Percentiles rank a stretch among this genome's conserved stretches.
Evolutionary conservation across 2,113 vertebrate genomes (phyloP).

Genomic region (Psettodes erumei): DNA sequence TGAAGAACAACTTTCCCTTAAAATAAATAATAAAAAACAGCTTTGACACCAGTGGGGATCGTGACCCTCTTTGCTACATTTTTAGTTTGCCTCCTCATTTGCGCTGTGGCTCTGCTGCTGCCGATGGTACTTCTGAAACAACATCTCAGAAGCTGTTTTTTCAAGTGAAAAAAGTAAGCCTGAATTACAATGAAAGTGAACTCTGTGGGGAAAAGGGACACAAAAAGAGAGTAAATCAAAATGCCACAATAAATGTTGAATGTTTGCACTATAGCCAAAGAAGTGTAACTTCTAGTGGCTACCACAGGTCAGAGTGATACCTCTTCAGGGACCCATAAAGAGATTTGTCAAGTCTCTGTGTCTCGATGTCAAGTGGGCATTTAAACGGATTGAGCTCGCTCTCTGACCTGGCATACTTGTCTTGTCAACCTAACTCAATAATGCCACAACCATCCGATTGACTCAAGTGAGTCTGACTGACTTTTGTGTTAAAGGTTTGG

Average conservation of each 20-base stretch:
- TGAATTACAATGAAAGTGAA: conserved; percentile 58
- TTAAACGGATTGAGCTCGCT: conserved; percentile 58
- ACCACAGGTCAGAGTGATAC: conserved; percentile 60
- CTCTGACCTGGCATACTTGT: conserved; percentile 53
- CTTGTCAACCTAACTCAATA: conserved; percentile 62
- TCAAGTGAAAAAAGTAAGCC: conserved; percentile 35
- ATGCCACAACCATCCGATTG: conserved; percentile 35
- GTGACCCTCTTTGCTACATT: background rate
- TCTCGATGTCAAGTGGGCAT: conserved; percentile 64
- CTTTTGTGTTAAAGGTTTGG: conserved; percentile 32
- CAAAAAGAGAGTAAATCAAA: conserved; percentile 63
- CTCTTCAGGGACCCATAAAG: conserved; percentile 65
- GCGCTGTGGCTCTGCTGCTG: conserved; percentile 20
- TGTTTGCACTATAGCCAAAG: conserved; percentile 51
- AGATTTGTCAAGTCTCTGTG: conserved; percentile 66
- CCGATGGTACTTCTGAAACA: conserved; percentile 34
- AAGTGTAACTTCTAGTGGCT: conserved; percentile 27
- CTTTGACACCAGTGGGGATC: conserved; percentile 34
- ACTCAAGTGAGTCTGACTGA: conserved; percentile 42
- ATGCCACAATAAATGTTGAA: conserved; percentile 65
- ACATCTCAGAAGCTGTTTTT: conserved; percentile 36
- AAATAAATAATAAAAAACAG: conserved; percentile 33
- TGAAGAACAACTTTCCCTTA: conserved; percentile 23
- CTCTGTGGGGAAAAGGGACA: conserved; percentile 30
- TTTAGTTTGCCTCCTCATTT: conserved; percentile 47